These are phyloP conservation scores for Platycheirus albimanus DNA, from an alignment of 2,888 invertebrate genomes.

Conservation along the genomic window DNA sequence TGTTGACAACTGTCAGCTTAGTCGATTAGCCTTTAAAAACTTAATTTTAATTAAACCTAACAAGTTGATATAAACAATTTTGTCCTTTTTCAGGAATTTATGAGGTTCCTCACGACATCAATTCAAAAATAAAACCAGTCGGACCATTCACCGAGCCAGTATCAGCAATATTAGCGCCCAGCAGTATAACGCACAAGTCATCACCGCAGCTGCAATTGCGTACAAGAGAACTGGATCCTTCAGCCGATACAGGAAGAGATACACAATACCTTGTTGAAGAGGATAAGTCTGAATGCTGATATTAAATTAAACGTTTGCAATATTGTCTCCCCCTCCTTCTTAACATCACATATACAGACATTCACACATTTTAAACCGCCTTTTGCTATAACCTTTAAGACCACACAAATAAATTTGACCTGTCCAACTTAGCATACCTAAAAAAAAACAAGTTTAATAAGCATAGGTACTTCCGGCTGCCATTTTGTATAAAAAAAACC, in stretches of 20 bases:
- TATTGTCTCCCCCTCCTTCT: constrained; percentile 29
- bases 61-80: too few relatives aligned
- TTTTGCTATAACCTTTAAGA: constrained; percentile 46
- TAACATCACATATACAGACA: constrained; percentile 54
- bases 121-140: constrained; percentile 85
- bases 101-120: constrained; percentile 90
- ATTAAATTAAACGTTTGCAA: constrained; percentile 78
- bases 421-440: constrained; percentile 42
- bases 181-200: constrained; percentile 91
- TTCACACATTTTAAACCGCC: constrained; percentile 32
- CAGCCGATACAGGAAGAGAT: constrained; percentile 94
- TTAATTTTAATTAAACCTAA: too few relatives aligned
- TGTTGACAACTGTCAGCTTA: too few relatives aligned
- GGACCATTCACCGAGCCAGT: constrained; percentile 85
- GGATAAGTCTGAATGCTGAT: constrained; percentile 87
- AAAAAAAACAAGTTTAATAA: background rate
- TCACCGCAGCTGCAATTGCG: constrained; percentile 89
- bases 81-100: constrained; percentile 86
- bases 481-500: constrained; percentile 56
- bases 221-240: constrained; percentile 92
- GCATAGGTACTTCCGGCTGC: constrained; percentile 67
- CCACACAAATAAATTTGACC: constrained; percentile 42
- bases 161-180: constrained; percentile 91
- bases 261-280: constrained; percentile 95
- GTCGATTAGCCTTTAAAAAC: too few relatives aligned